phyloP scores from a whole-genome alignment of 2,113 vertebrate species.

The Raphicerus campestris region DNA sequence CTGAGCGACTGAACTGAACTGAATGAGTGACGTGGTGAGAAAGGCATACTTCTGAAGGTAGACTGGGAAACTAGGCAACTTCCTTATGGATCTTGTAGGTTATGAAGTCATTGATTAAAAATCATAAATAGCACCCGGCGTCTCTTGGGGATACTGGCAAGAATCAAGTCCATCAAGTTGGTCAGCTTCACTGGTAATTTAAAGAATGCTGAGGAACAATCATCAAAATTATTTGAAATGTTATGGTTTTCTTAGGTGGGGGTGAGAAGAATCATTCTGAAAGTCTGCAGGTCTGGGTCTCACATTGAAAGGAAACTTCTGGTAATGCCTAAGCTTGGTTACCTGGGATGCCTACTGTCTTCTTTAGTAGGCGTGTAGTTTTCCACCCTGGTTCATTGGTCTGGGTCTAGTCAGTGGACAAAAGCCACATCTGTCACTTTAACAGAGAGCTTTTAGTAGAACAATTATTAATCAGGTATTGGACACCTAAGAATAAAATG shows the following conservation, averaged over 20 bases:
- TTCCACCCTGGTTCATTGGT: neutral
- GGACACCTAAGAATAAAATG: neutral
- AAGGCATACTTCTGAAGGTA: neutral
- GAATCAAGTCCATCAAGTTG: neutral
- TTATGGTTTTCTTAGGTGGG: neutral
- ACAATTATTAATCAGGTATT: neutral
- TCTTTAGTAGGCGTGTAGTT: neutral
- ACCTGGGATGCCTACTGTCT: neutral
- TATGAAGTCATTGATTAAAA: neutral
- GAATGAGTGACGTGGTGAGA: neutral
- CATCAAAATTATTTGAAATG: neutral
- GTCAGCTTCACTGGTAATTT: neutral
- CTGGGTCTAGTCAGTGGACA: neutral
- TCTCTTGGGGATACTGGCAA: neutral
- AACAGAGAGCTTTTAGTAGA: neutral
- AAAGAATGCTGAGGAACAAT: neutral
- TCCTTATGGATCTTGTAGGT: neutral
- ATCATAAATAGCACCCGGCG: neutral
- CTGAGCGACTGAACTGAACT: no score
- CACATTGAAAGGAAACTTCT: neutral
- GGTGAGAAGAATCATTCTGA: neutral
- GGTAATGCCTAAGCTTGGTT: neutral
- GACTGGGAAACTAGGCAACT: neutral
- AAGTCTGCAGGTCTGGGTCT: neutral
- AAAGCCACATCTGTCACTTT: neutral